Percentiles rank a stretch among this genome's conserved stretches.
phyloP scores from a whole-genome alignment of 2,113 vertebrate genomes.

The cattle (Bos taurus) region DNA sequence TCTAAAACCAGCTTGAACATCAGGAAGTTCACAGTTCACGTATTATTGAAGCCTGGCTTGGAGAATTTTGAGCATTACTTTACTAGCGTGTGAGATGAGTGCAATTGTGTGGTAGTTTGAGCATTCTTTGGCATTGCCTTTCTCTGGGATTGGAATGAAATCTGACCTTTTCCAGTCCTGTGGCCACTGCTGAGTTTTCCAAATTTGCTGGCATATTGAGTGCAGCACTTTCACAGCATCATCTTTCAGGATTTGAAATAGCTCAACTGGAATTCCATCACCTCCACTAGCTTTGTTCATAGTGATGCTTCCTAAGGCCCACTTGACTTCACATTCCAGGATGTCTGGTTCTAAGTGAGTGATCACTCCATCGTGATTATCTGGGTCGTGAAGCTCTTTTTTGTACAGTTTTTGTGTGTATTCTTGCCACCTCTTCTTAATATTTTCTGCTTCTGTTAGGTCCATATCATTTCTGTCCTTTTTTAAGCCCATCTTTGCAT shows the following conservation, averaged over 20 bases:
- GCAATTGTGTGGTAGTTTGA: not conserved
- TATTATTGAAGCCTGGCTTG: not conserved
- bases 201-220: not conserved
- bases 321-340: not conserved
- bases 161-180: not conserved
- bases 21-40: not conserved
- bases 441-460: not conserved
- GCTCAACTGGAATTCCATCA: not conserved
- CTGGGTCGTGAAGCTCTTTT: not conserved
- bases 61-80: not conserved
- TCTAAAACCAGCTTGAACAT: not conserved
- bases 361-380: not conserved
- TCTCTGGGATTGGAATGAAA: not conserved
- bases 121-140: not conserved
- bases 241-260: not conserved
- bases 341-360: not conserved
- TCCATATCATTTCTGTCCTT: not conserved
- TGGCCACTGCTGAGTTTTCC: not conserved
- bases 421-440: not conserved
- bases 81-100: accelerated
- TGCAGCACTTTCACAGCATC: not conserved
- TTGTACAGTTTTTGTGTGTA: not conserved
- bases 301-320: not conserved
- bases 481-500: not conserved
- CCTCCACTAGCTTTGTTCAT: not conserved